A percentile compares a stretch with the other conserved stretches of the same genome.
phyloP scores from a whole-genome alignment of 2,113 vertebrate genomes.

The Poeciliopsis occidentalis region DNA sequence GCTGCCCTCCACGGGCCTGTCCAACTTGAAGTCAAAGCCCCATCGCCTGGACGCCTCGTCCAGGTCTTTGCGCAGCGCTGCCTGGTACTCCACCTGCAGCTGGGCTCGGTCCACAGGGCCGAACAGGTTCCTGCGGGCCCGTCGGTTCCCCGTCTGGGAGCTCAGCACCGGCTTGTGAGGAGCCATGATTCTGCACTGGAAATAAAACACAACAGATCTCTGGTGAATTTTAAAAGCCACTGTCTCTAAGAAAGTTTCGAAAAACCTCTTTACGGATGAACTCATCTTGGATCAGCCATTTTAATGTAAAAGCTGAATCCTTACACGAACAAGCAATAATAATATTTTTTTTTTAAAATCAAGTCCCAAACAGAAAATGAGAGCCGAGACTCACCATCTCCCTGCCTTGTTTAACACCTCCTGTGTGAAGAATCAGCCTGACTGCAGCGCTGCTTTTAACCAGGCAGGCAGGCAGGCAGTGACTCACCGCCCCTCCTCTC shows the following conservation, averaged over 20 bases:
- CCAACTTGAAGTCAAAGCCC: constrained; percentile 88
- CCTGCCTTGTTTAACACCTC: background rate
- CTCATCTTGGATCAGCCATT: background rate
- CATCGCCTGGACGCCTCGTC: constrained; percentile 85
- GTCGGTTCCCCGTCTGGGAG: constrained; percentile 59
- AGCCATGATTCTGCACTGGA: constrained; percentile 77
- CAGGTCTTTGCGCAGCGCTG: constrained; percentile 72
- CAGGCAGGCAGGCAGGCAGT: constrained; percentile 5
- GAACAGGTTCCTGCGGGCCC: constrained; percentile 85
- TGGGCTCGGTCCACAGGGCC: constrained; percentile 86
- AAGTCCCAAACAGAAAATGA: background rate
- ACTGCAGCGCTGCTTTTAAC: constrained; percentile 24
- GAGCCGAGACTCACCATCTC: constrained; percentile 61
- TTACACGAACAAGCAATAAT: background rate
- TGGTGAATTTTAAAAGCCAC: constrained; percentile 6
- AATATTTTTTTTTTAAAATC: background rate
- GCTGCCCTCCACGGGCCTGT: constrained; percentile 84
- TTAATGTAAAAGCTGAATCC: background rate
- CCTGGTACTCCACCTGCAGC: constrained; percentile 79
- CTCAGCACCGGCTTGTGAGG: constrained; percentile 51
- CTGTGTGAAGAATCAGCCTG: constrained; percentile 16
- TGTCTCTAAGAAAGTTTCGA: background rate
- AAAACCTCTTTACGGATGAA: background rate
- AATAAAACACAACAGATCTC: constrained; percentile 23
- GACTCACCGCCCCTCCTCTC: constrained; percentile 48